These are phyloP conservation scores for Erythrolamprus reginae DNA, from an alignment of 2,113 vertebrate genomes.

Conservation along the genomic window DNA sequence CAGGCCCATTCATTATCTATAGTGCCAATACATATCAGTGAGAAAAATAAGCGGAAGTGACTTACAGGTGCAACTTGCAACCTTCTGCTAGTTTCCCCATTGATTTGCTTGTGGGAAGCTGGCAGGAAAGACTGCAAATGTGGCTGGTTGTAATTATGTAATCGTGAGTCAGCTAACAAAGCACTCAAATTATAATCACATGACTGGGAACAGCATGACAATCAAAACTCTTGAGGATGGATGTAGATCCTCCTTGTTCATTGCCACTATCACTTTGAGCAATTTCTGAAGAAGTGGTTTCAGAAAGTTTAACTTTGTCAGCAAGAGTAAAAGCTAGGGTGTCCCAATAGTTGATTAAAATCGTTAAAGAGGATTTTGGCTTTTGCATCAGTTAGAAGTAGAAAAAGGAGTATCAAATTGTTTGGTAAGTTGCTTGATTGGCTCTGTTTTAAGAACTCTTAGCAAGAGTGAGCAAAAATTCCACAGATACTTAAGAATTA, in stretches of 20 bases:
- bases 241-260: neutral
- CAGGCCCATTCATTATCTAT: neutral
- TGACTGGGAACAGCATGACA: neutral
- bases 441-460: fast-evolving
- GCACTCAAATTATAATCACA: neutral
- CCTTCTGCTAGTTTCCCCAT: neutral
- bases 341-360: neutral
- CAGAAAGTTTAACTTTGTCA: neutral
- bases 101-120: neutral
- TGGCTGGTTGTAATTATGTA: neutral
- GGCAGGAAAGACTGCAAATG: neutral
- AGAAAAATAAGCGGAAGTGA: neutral
- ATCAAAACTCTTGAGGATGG: neutral
- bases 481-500: neutral
- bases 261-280: neutral
- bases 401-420: neutral
- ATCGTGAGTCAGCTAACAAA: neutral
- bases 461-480: neutral
- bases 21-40: neutral
- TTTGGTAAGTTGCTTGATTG: neutral
- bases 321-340: neutral
- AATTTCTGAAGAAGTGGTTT: neutral
- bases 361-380: neutral
- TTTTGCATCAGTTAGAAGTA: neutral
- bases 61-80: neutral